Evolutionary conservation across 64 coral and sea anemone genomes (phyloP).

Genomic region (Cladopsammia gracilis): DNA sequence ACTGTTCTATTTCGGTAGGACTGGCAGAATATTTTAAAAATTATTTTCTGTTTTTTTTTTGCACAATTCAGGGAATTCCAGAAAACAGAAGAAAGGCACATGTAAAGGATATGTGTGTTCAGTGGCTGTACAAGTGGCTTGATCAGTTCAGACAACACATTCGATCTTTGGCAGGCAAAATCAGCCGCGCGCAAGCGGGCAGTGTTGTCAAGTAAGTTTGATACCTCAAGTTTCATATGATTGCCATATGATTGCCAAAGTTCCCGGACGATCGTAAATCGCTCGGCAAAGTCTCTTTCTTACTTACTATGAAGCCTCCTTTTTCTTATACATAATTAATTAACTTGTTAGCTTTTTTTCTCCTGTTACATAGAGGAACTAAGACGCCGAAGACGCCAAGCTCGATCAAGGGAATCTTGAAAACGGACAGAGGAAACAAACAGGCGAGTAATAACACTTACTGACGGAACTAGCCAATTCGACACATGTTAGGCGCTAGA

Average conservation of each 20-base stretch:
- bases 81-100: constrained; percentile 69
- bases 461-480: too few species aligned
- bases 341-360: neutral
- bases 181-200: constrained; percentile 87
- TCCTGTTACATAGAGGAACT: constrained; percentile 72
- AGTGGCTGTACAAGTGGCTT: constrained; percentile 95
- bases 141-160: constrained; percentile 92
- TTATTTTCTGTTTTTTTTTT: neutral
- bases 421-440: constrained; percentile 48
- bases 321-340: too few species aligned
- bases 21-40: too few species aligned
- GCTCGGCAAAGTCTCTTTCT: too few species aligned
- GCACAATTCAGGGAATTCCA: constrained; percentile 35
- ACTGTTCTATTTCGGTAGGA: too few species aligned
- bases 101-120: constrained; percentile 79
- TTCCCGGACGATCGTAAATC: too few species aligned
- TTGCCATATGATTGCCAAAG: neutral
- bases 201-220: constrained; percentile 93
- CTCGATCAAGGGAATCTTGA: constrained; percentile 91
- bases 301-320: too few species aligned
- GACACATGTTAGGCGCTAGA: too few species aligned
- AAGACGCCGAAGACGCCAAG: constrained; percentile 88
- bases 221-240: neutral
- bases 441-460: neutral
- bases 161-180: constrained; percentile 87